A percentile compares a stretch with the other conserved stretches of the same genome.
Conservation (phyloP, 2,797 vertebrate genomes). For the Pelochelys cantorii region DNA sequence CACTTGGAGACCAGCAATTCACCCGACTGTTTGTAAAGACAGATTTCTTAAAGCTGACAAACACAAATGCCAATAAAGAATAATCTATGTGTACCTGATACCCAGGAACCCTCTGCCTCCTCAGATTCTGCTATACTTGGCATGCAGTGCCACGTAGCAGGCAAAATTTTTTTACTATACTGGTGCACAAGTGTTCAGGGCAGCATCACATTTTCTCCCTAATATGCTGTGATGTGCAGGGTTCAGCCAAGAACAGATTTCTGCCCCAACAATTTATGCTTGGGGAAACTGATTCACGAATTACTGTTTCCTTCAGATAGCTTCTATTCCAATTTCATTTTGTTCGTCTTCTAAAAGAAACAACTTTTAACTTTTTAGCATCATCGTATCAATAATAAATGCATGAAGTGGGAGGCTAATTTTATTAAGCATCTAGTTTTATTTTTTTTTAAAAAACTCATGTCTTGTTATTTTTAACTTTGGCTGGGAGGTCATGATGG, state of each 20-base stretch:
- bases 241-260: background rate
- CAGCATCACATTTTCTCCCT: background rate
- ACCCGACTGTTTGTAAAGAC: background rate
- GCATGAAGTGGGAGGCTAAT: slow-evolving; percentile 29
- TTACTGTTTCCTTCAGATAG: slow-evolving; percentile 36
- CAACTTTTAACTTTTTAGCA: slow-evolving; percentile 41
- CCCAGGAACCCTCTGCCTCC: background rate
- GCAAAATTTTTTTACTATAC: background rate
- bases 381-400: slow-evolving; percentile 35
- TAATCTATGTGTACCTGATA: background rate
- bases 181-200: background rate
- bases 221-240: background rate
- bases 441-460: slow-evolving; percentile 68
- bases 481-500: slow-evolving; percentile 45
- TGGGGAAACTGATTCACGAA: slow-evolving; percentile 30
- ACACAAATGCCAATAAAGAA: background rate
- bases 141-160: background rate
- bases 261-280: background rate
- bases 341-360: slow-evolving; percentile 36
- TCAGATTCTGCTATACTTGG: background rate
- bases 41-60: background rate
- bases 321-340: slow-evolving; percentile 42
- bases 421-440: slow-evolving; percentile 57
- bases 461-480: slow-evolving; percentile 63
- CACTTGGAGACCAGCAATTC: background rate